Conservation (phyloP, 2,888 invertebrate genomes). For the Chymomyza caudatula region DNA sequence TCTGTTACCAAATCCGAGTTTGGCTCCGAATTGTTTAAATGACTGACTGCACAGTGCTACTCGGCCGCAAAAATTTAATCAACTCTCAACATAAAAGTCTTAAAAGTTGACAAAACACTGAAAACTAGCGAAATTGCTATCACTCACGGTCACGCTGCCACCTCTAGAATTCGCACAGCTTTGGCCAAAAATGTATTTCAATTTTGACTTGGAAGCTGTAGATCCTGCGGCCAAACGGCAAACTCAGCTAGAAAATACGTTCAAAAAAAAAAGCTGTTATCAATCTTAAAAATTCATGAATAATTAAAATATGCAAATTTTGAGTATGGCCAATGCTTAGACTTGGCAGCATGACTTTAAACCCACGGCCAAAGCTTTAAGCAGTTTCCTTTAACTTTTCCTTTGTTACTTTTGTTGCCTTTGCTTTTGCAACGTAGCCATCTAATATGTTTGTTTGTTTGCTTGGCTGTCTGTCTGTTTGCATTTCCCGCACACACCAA, state of each 20-base stretch:
- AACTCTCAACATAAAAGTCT: too few species aligned
- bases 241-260: background rate
- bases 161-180: background rate
- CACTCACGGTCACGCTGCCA: background rate
- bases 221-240: background rate
- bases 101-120: too few species aligned
- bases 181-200: background rate
- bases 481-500: slow-evolving; percentile 12
- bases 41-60: too few species aligned
- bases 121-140: too few species aligned
- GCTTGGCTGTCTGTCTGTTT: slow-evolving; percentile 4
- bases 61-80: too few species aligned
- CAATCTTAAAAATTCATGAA: slow-evolving; percentile 66
- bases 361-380: slow-evolving; percentile 16
- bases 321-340: slow-evolving; percentile 52
- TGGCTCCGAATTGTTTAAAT: too few species aligned
- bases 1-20: too few species aligned
- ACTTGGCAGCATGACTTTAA: slow-evolving; percentile 30
- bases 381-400: slow-evolving; percentile 23
- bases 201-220: background rate
- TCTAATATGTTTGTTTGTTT: slow-evolving; percentile 18
- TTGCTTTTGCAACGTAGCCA: background rate
- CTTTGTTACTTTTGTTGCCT: background rate
- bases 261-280: slow-evolving; percentile 44
- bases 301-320: slow-evolving; percentile 69